These are phyloP conservation scores for Pseudomyrmex gracilis DNA, from an alignment of 1,140 invertebrate genomes.

Conservation along the genomic window DNA sequence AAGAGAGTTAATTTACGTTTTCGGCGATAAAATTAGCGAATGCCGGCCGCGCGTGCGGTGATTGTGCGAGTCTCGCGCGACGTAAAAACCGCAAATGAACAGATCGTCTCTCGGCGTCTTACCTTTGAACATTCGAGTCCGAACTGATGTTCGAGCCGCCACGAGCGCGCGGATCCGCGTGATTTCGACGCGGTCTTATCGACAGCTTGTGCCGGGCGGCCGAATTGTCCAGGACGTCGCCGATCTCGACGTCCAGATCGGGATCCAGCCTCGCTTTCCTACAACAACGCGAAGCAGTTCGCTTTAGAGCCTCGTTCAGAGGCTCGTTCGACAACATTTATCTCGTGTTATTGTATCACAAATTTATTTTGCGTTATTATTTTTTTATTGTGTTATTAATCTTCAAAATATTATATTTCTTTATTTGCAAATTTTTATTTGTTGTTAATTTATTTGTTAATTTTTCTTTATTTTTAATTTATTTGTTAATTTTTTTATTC, in stretches of 20 bases:
- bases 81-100: not conserved
- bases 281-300: conserved; percentile 74
- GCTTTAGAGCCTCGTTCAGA: conserved; percentile 12
- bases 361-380: not conserved
- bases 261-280: conserved; percentile 87
- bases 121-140: conserved; percentile 65
- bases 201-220: conserved; percentile 92
- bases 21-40: conserved; percentile 17
- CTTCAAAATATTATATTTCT: not conserved
- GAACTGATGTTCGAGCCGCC: conserved; percentile 69
- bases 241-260: conserved; percentile 87
- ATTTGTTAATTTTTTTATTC: conserved; percentile 4
- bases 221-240: conserved; percentile 89
- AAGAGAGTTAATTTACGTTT: conserved; percentile 36
- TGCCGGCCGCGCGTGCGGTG: not conserved
- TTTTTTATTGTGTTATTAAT: not conserved
- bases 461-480: no score
- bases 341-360: not conserved
- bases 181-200: conserved; percentile 89
- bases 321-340: conserved; percentile 39
- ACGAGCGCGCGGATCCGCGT: conserved; percentile 84
- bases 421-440: not conserved
- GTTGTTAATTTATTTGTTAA: no score
- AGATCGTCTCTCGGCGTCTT: conserved; percentile 6
- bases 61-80: conserved; percentile 2